phyloP scores from a whole-genome alignment of 1,140 invertebrate species.

The Ericerus pela region DNA sequence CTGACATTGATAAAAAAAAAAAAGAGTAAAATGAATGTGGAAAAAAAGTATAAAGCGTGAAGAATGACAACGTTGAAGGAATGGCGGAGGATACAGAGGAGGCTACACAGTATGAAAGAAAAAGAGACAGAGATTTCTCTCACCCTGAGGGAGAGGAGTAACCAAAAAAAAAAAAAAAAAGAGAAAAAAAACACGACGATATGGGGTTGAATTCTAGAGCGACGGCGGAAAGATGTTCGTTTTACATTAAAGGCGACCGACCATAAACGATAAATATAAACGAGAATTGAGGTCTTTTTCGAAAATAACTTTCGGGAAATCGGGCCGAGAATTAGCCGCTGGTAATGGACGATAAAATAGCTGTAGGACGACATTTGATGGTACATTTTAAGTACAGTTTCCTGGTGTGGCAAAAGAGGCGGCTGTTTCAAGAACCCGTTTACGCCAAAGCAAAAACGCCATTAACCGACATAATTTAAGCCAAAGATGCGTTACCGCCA shows the following conservation, averaged over 20 bases:
- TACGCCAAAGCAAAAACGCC: not conserved
- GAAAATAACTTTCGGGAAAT: slow-evolving; percentile 10
- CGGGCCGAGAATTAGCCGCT: slow-evolving; percentile 9
- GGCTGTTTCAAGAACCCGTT: slow-evolving; percentile 11
- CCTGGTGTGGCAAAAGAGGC: not conserved
- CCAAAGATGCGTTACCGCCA: slow-evolving; percentile 9
- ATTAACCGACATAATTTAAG: slow-evolving; percentile 12
- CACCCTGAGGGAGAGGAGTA: not conserved
- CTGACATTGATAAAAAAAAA: too few species aligned
- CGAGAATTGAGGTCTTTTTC: slow-evolving; percentile 9
- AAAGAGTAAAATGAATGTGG: too few species aligned
- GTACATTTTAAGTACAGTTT: slow-evolving; percentile 11
- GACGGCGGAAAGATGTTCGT: not conserved
- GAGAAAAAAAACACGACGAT: not conserved
- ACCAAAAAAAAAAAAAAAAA: not conserved
- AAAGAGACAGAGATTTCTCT: too few species aligned
- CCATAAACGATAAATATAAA: slow-evolving; percentile 12
- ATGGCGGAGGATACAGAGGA: too few species aligned
- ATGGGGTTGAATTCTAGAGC: not conserved
- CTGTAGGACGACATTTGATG: slow-evolving; percentile 8
- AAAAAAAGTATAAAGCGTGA: too few species aligned
- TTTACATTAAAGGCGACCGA: slow-evolving; percentile 11
- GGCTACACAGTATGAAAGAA: too few species aligned
- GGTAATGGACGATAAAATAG: slow-evolving; percentile 12
- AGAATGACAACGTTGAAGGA: too few species aligned